Evolutionary conservation across 2,113 vertebrate species (phyloP).

Genomic region (Calyptommatus sinebrachiatus): DNA sequence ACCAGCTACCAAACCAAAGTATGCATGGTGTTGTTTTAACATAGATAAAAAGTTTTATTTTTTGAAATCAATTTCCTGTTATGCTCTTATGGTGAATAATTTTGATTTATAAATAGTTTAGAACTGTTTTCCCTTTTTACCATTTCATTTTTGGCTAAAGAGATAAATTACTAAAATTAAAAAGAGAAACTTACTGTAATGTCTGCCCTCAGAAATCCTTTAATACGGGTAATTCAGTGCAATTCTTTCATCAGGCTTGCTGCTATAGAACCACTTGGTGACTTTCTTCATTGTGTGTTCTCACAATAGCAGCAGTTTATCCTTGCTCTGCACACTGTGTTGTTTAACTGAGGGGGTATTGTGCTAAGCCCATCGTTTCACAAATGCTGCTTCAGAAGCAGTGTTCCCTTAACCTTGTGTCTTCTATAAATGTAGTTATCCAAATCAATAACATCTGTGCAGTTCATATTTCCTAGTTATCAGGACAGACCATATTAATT

Average conservation of each 20-base stretch:
- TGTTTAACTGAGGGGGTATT: slow-evolving; percentile 4
- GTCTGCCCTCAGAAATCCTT: too few relatives aligned
- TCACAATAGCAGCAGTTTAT: slow-evolving; percentile 19
- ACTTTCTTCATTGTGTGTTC: slow-evolving; percentile 13
- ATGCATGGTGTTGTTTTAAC: background rate
- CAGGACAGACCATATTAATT: background rate
- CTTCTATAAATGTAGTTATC: background rate
- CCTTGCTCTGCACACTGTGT: slow-evolving; percentile 1
- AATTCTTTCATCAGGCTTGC: slow-evolving; percentile 5
- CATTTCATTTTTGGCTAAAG: too few relatives aligned
- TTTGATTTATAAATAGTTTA: too few relatives aligned
- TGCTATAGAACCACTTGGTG: slow-evolving; percentile 13
- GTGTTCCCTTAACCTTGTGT: background rate
- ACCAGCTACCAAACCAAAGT: background rate
- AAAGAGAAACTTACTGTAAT: too few relatives aligned
- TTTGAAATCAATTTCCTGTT: too few relatives aligned
- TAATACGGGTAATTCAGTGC: too few relatives aligned
- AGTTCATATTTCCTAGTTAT: background rate
- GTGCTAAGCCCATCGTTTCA: background rate
- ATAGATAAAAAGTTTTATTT: background rate
- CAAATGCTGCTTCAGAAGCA: background rate
- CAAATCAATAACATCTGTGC: background rate
- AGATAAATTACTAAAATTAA: too few relatives aligned
- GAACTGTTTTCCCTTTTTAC: too few relatives aligned
- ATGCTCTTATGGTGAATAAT: background rate